These are phyloP conservation scores for Chrosomus eos DNA, from an alignment of 2,797 vertebrate species.

Conservation along the genomic window DNA sequence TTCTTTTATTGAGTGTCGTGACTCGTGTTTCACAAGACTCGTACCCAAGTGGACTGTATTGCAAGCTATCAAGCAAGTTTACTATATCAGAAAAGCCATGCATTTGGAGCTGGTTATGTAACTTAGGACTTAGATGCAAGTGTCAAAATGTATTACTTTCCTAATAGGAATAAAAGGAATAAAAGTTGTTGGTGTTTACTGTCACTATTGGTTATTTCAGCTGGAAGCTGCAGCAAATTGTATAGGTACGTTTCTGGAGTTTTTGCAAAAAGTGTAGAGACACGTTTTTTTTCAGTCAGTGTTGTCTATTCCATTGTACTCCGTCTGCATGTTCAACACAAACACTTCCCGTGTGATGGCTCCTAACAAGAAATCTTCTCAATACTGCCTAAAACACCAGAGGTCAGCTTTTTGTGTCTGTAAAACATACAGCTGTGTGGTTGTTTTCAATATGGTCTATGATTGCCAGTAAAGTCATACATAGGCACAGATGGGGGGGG, in stretches of 20 bases:
- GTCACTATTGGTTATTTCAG: neutral
- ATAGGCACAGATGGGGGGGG: neutral
- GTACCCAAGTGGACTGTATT: neutral
- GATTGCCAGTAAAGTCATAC: neutral
- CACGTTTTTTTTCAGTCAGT: neutral
- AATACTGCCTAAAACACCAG: neutral
- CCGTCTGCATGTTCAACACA: neutral
- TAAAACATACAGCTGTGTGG: neutral
- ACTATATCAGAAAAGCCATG: neutral
- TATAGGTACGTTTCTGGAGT: neutral
- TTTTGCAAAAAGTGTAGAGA: neutral
- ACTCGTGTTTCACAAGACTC: neutral
- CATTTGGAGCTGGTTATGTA: neutral
- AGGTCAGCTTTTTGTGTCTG: neutral
- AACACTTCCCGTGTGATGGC: neutral
- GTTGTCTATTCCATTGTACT: neutral
- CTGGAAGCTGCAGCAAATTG: neutral
- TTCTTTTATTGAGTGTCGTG: neutral
- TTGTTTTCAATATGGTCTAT: neutral
- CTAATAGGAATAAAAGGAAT: neutral
- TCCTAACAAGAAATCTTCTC: constrained; percentile 6
- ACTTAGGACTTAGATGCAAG: neutral
- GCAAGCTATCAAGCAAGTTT: neutral
- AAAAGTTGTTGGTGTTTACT: neutral
- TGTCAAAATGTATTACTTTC: neutral